These are phyloP conservation scores for Trachelipus rathkii DNA, from an alignment of 1,140 invertebrate genomes.

Conservation along the genomic window DNA sequence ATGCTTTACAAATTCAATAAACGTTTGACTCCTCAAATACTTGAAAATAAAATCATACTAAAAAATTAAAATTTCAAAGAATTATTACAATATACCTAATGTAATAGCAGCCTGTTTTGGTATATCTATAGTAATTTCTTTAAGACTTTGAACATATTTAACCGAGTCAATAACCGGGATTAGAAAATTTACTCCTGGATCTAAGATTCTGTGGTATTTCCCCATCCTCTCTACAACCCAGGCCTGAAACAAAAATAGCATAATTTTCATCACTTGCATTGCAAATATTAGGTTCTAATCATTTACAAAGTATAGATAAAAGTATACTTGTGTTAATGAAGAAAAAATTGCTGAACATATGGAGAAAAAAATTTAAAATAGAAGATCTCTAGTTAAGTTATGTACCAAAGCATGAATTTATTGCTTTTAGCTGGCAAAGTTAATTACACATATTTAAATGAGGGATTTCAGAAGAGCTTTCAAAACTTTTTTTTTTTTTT, in stretches of 20 bases:
- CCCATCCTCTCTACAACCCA: constrained; percentile 99
- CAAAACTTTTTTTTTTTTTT: no score
- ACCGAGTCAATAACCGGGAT: constrained; percentile 88
- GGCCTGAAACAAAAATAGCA: constrained; percentile 60
- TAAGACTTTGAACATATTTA: constrained; percentile 97
- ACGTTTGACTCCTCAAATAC: no score
- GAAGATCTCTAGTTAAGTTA: not conserved
- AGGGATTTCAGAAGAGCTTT: no score
- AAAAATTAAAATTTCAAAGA: no score
- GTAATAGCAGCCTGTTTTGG: constrained; percentile 98
- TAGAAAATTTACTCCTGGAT: constrained; percentile 89
- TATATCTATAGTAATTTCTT: constrained; percentile 98
- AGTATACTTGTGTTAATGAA: not conserved
- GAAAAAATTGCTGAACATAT: not conserved
- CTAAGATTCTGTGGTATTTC: constrained; percentile 84
- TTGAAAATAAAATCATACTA: no score
- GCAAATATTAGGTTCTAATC: not conserved
- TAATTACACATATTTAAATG: no score
- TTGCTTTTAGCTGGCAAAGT: no score
- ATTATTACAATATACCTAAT: no score
- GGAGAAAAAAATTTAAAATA: not conserved
- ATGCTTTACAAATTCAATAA: no score
- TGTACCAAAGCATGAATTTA: no score
- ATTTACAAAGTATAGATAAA: not conserved
- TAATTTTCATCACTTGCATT: not conserved